A percentile compares a stretch with the other conserved stretches of the same genome.
phyloP scores from a whole-genome alignment of 53 echinoderm and acorn worm species.

The Paelopatides confundens region DNA sequence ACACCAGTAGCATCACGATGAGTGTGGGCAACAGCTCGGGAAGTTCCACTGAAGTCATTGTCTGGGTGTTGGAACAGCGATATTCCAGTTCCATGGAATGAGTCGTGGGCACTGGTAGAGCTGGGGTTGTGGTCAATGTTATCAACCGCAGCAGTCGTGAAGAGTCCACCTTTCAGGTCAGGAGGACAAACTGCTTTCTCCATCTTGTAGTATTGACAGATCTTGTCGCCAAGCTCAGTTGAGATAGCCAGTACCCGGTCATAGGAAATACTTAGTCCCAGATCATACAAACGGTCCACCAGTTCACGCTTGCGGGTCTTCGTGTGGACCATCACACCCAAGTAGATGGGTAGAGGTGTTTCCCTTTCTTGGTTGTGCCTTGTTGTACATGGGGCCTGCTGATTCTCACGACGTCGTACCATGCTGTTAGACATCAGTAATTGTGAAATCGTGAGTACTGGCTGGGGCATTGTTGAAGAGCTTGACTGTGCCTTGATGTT shows the following conservation, averaged over 20 bases:
- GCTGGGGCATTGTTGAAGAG: not conserved
- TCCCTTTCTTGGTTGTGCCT: conserved; percentile 15
- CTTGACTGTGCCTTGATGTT: conserved; percentile 15
- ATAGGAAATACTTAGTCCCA: conserved; percentile 60
- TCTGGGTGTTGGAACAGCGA: not conserved
- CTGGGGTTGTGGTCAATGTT: conserved; percentile 73
- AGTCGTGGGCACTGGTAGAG: conserved; percentile 44
- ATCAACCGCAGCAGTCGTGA: conserved; percentile 65
- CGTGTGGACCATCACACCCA: conserved; percentile 42
- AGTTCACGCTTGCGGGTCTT: conserved; percentile 52
- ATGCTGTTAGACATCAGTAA: not conserved
- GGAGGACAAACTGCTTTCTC: conserved; percentile 57
- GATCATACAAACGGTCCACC: conserved; percentile 29
- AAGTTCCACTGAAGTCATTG: not conserved
- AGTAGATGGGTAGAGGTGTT: conserved; percentile 58
- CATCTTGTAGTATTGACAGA: conserved; percentile 16
- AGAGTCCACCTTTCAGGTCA: conserved; percentile 10
- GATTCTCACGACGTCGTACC: not conserved
- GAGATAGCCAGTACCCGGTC: conserved; percentile 59
- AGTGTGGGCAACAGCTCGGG: not conserved
- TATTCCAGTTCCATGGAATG: conserved; percentile 7
- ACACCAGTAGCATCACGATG: not conserved
- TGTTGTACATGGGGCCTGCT: conserved; percentile 21
- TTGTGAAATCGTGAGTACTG: conserved; percentile 28
- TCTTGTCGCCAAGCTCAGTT: conserved; percentile 26